Conservation (phyloP, 1,140 invertebrate species). For the Drosophila bifasciata region DNA sequence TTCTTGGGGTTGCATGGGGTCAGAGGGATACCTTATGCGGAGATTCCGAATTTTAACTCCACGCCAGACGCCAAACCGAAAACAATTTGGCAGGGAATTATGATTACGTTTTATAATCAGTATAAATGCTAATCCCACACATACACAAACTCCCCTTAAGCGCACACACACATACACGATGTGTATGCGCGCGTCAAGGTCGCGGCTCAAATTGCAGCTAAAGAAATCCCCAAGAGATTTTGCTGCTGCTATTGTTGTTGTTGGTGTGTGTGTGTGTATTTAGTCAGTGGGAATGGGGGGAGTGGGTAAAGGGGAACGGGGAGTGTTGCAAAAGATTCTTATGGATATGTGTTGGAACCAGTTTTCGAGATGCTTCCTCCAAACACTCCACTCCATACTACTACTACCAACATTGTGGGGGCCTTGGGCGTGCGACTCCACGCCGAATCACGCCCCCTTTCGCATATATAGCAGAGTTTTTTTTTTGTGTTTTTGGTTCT, state of each 20-base stretch:
- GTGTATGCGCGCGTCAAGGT: constrained; percentile 10
- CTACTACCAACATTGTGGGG: constrained; percentile 24
- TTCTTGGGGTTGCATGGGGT: no score
- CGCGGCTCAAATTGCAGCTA: not conserved
- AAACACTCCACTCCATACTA: constrained; percentile 9
- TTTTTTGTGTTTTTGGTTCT: no score
- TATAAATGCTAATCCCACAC: not conserved
- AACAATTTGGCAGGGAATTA: not conserved
- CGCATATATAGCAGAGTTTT: constrained; percentile 9
- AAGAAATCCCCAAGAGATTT: no score
- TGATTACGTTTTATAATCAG: constrained; percentile 1
- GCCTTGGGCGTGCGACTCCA: constrained; percentile 16
- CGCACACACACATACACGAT: not conserved
- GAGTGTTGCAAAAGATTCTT: not conserved
- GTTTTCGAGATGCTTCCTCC: constrained; percentile 15
- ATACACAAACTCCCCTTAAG: no score
- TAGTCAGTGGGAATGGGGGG: no score
- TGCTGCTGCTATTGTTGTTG: no score
- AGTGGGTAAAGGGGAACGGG: no score
- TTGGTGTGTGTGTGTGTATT: no score
- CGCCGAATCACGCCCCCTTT: constrained; percentile 20
- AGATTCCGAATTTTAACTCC: not conserved
- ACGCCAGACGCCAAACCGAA: not conserved
- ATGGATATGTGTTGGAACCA: constrained; percentile 31
- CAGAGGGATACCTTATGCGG: no score